Evolutionary conservation across 2,113 vertebrate species (phyloP), one percentile per base, ranked within the genome.

Genomic region (Scytalopus superciliaris): DNA sequence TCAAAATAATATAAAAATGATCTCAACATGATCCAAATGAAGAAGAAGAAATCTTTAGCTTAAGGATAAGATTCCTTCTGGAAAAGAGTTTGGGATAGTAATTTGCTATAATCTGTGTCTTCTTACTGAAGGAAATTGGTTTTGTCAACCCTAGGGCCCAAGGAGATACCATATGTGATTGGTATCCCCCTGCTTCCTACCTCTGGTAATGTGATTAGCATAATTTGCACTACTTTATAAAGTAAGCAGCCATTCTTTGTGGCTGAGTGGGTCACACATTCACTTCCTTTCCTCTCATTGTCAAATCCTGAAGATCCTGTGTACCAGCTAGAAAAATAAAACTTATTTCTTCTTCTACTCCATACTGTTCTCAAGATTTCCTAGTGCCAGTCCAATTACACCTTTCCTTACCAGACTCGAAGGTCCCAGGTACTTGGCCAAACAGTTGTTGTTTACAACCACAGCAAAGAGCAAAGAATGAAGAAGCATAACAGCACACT

Each of bases 101-200:
- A 40, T 78, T 82, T 52, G 2, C 4, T 52, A 9, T 66, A 52
- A 59, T 49, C 12, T 56, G 8, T 10, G 23, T 37, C 11, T 89
- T 75, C n/a, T 57, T 53, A n/a, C 31, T 70, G 50, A 75, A 70
- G n/a, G 78, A 57, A 91, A 44, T 6, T 23, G 2, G 5, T 83
- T 75, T 83, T 9, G 22, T 56, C 19, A 80, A 11, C 5, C 4
- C 25, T 55, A 39, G 28, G 28, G 67, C 10, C 19, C 15, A 53
- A 81, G 39, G 7, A 67, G 12, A 53, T 30, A 63, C 6, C 8
- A 35, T 15, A 30, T 17, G 5, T 53, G 28, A 53, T 12, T 1
- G 2, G 8, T 25, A 77, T 59, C 14, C 1, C 8, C 30, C 11
- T n/a, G 14, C 10, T 60, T 14, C 17, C 2, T 0, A 37, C 1